Evolutionary conservation across 2,113 vertebrate genomes (phyloP), one percentile per base, ranked within the genome.

Genomic region (Triplophysa dalaica): DNA sequence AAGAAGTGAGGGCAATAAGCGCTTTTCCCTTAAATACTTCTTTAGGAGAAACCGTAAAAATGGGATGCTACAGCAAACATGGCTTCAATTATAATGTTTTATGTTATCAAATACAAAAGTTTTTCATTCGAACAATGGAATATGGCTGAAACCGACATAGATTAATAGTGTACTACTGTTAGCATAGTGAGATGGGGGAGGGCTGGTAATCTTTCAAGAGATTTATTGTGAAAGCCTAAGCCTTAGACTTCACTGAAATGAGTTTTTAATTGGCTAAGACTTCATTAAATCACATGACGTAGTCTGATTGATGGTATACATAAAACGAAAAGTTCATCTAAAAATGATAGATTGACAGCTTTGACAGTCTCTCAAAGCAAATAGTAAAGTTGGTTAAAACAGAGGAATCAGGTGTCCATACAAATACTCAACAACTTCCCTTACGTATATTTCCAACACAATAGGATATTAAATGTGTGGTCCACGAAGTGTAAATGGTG

Each of bases 191-290:
- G 41, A 11, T 19, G 17, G 41, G 3, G 16, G 58, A 61, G 11
- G 33, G 21, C 3, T 1, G 29, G 17, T 33, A 19, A n/a, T 62
- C 41, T 24, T 61, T 75, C 14, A 3, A 75, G 8, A 75, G 72
- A 41, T 58, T 48, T 52, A 63, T 21, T 0, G 16, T 21, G 21
- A 45, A 63, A 64, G 74, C 60, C 56, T 63, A 29, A 48, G 72
- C 61, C 19, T 63, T 3, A 76, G 24, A 64, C 50, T 75, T 63
- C 43, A 75, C 26, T 65, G 17, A 76, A 76, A 52, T 22, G 5
- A 65, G 24, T 8, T 63, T 62, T 17, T 76, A 76, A 76, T 76
- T 52, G 62, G 74, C 43, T 76, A 76, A 3, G 11, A 65, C 60
- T 65, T 65, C n/a, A 74, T 14, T 72, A 43, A 43, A 38, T 38